Evolutionary conservation across 2,113 vertebrate genomes (phyloP).

Genomic region (Nannobrachium achirus): DNA sequence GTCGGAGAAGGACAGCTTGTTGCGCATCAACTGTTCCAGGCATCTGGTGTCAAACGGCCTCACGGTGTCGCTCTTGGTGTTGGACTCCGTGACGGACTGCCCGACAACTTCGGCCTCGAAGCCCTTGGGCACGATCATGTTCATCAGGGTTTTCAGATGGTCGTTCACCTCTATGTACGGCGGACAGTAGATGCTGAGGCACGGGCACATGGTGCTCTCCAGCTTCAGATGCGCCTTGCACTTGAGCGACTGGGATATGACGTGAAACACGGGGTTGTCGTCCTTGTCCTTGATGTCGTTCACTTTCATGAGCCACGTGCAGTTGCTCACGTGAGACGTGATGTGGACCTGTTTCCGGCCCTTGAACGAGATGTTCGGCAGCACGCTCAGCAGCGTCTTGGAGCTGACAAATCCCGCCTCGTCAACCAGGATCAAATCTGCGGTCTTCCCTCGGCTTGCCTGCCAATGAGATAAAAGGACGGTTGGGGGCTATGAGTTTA

Average conservation of each 20-base stretch:
- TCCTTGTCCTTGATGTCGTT: neutral
- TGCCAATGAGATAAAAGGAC: neutral
- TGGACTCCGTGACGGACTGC: slow-evolving; percentile 3
- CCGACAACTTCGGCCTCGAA: neutral
- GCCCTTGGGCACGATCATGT: slow-evolving; percentile 7
- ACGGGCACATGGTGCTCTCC: slow-evolving; percentile 2
- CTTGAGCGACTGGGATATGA: neutral
- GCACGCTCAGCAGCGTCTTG: neutral
- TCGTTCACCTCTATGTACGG: slow-evolving; percentile 8
- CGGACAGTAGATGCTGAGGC: slow-evolving; percentile 1
- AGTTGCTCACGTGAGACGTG: neutral
- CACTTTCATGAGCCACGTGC: neutral
- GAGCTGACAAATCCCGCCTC: neutral
- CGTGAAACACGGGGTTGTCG: neutral
- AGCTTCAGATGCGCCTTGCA: slow-evolving; percentile 4
- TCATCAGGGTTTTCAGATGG: slow-evolving; percentile 4
- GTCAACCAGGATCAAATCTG: neutral
- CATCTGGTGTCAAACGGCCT: slow-evolving; percentile 3
- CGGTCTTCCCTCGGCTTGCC: neutral
- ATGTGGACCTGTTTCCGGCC: neutral
- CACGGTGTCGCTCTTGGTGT: neutral
- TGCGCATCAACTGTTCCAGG: slow-evolving; percentile 2
- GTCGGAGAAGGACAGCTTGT: slow-evolving; percentile 4
- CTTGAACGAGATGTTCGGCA: neutral
- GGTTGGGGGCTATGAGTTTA: no score